Conservation (phyloP, 1,140 invertebrate species). For the Sinella curviseta region DNA sequence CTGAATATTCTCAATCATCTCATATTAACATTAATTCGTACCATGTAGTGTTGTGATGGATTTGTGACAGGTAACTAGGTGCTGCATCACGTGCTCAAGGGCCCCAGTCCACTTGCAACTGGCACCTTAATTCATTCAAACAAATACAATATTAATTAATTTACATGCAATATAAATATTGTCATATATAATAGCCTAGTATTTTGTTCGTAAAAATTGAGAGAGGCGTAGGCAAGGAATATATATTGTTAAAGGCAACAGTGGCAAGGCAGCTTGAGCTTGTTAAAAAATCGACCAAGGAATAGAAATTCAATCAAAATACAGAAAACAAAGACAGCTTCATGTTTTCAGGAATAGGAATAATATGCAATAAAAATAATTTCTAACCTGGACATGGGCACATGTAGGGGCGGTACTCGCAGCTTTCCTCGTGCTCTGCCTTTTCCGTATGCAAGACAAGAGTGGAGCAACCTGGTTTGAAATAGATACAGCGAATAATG, state of each 20-base stretch:
- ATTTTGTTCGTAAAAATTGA: too few relatives aligned
- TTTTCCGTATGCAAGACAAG: constrained; percentile 96
- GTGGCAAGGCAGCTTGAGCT: too few relatives aligned
- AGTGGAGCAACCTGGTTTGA: constrained; percentile 76
- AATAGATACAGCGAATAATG: background rate
- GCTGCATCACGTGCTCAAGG: constrained; percentile 94
- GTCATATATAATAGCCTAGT: too few relatives aligned
- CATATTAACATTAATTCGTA: constrained; percentile 44
- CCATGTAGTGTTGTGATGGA: constrained; percentile 95
- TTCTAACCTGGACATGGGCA: constrained; percentile 98
- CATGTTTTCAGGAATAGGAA: background rate
- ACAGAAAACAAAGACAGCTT: background rate
- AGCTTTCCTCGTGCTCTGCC: constrained; percentile 95
- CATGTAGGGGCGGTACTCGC: constrained; percentile 94
- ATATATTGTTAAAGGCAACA: too few relatives aligned
- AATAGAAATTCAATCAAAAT: too few relatives aligned
- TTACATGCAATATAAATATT: background rate
- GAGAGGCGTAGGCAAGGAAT: too few relatives aligned
- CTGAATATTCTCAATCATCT: too few relatives aligned
- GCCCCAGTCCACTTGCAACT: constrained; percentile 96
- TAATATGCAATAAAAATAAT: background rate
- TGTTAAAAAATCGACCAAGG: too few relatives aligned
- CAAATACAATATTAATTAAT: background rate
- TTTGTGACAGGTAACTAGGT: constrained; percentile 96
- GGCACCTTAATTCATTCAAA: background rate